phyloP scores from a whole-genome alignment of 2,797 vertebrate genomes.

The Mareca penelope region DNA sequence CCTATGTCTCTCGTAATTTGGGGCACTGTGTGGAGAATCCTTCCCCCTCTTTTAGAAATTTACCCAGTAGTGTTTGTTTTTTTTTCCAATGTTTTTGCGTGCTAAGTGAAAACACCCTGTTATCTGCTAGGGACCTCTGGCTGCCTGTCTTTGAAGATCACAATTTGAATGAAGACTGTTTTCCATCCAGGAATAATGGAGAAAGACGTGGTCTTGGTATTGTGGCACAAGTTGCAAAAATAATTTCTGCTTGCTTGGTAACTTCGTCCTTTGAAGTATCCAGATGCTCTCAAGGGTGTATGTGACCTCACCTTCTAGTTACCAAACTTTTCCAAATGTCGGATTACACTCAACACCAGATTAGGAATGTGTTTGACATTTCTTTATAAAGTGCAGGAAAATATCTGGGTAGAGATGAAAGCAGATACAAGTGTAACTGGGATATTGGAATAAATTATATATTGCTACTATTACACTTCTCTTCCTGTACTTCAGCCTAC shows the following conservation, averaged over 20 bases:
- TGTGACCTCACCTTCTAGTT: slow-evolving; percentile 65
- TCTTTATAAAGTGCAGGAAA: slow-evolving; percentile 72
- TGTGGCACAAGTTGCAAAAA: slow-evolving; percentile 54
- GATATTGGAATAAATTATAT: slow-evolving; percentile 70
- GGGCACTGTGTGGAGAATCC: not conserved
- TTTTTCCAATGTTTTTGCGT: not conserved
- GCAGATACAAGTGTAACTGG: slow-evolving; percentile 66
- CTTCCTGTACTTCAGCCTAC: slow-evolving; percentile 59
- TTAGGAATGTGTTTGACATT: slow-evolving; percentile 69
- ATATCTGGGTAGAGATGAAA: slow-evolving; percentile 71
- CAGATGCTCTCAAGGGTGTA: slow-evolving; percentile 60
- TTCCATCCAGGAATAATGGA: not conserved
- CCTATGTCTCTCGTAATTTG: accelerated
- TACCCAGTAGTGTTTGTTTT: not conserved
- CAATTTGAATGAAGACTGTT: slow-evolving; percentile 23
- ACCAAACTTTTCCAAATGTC: slow-evolving; percentile 72
- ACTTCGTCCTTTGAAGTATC: slow-evolving; percentile 63
- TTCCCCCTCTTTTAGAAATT: not conserved
- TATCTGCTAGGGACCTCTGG: not conserved
- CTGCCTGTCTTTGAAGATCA: not conserved
- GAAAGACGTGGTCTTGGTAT: slow-evolving; percentile 43
- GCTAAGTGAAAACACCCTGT: not conserved
- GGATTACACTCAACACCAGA: slow-evolving; percentile 73
- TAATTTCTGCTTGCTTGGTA: slow-evolving; percentile 53
- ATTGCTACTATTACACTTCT: slow-evolving; percentile 60